A percentile compares a stretch with the other conserved stretches of the same genome.
These are phyloP conservation scores for Phacellophora camtschatica DNA, from an alignment of 30 jellyfish, hydroid and myxozoan species.

Conservation along the genomic window DNA sequence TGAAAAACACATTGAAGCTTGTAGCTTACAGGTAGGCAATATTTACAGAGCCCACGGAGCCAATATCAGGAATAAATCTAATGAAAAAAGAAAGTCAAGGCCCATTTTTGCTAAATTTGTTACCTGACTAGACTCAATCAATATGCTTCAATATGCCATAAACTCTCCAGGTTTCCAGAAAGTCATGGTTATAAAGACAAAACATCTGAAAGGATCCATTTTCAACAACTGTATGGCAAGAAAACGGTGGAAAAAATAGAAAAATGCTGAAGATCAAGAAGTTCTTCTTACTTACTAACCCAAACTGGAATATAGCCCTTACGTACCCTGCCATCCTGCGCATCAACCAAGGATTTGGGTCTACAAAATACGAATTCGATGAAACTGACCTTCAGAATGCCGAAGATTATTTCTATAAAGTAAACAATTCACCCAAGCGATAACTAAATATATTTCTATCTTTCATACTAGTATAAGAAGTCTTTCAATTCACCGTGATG, in stretches of 20 bases:
- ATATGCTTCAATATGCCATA: slow-evolving; percentile 1
- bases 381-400: not conserved
- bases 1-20: not conserved
- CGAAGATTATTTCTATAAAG: not conserved
- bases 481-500: too few species aligned
- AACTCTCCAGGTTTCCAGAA: not conserved
- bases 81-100: not conserved
- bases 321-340: not conserved
- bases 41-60: not conserved
- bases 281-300: not conserved
- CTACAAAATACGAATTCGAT: not conserved
- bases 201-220: not conserved
- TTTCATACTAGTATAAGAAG: too few species aligned
- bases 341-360: not conserved
- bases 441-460: too few species aligned
- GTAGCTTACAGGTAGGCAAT: not conserved
- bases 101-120: not conserved
- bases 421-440: not conserved
- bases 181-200: not conserved
- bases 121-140: not conserved
- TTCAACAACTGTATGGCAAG: not conserved
- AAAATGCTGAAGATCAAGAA: not conserved
- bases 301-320: not conserved
- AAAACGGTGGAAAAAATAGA: not conserved
- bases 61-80: not conserved